Percentiles rank a stretch among this genome's conserved stretches.
These are phyloP conservation scores for Cheirogaleus medius DNA, from an alignment of 2,113 vertebrate genomes.

Conservation along the genomic window DNA sequence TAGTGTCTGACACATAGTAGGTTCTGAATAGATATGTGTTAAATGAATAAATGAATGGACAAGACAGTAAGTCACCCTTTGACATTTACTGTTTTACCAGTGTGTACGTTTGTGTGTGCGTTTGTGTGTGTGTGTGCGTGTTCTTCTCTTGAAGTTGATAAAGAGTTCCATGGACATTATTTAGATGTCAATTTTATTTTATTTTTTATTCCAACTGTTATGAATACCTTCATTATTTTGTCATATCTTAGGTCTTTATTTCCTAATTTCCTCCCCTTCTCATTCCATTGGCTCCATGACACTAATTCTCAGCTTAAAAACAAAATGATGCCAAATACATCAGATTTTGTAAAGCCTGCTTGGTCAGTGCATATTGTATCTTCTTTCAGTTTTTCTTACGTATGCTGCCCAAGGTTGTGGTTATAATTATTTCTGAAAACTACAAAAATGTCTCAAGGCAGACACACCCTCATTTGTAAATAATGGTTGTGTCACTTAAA, in stretches of 20 bases:
- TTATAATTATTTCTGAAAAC: slow-evolving; percentile 66
- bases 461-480: slow-evolving; percentile 61
- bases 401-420: slow-evolving; percentile 40
- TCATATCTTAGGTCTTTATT: background rate
- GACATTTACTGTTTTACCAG: background rate
- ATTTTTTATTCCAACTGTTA: background rate
- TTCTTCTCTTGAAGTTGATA: background rate
- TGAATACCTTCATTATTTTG: slow-evolving; percentile 25
- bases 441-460: slow-evolving; percentile 27
- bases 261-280: background rate
- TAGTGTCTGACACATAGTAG: background rate
- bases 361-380: background rate
- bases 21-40: background rate
- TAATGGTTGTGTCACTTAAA: slow-evolving; percentile 59
- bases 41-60: background rate
- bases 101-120: background rate
- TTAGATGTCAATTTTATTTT: background rate
- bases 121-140: too few species aligned
- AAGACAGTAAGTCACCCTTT: background rate
- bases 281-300: background rate
- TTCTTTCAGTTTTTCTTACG: slow-evolving; percentile 44
- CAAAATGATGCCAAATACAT: background rate
- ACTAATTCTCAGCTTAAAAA: background rate
- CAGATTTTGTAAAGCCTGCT: background rate
- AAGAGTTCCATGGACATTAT: background rate